Conservation (phyloP, 2,797 vertebrate genomes). For the Staurois parvus region DNA sequence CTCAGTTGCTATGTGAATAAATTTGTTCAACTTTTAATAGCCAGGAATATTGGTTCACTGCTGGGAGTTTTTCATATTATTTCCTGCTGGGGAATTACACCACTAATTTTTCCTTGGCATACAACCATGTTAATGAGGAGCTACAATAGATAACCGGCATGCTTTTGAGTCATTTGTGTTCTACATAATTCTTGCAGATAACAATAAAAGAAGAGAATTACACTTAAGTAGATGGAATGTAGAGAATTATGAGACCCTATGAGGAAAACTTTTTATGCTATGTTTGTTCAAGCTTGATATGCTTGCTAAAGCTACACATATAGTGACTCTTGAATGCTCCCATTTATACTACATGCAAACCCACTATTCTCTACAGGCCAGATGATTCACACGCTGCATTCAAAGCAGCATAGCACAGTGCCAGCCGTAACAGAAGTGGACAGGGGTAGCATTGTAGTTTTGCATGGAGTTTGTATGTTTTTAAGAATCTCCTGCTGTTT, state of each 20-base stretch:
- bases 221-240: slow-evolving; percentile 13
- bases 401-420: too few relatives aligned
- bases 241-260: background rate
- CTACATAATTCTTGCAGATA: slow-evolving; percentile 20
- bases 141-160: slow-evolving; percentile 33
- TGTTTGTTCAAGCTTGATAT: background rate
- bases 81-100: slow-evolving; percentile 58
- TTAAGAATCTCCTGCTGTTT: too few relatives aligned
- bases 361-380: background rate
- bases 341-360: background rate
- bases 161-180: slow-evolving; percentile 10
- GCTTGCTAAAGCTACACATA: background rate
- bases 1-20: slow-evolving; percentile 59
- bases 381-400: too few relatives aligned
- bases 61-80: slow-evolving; percentile 66
- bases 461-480: too few relatives aligned
- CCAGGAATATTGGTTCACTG: slow-evolving; percentile 59
- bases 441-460: too few relatives aligned
- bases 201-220: slow-evolving; percentile 24
- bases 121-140: slow-evolving; percentile 55
- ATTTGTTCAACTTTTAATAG: slow-evolving; percentile 67
- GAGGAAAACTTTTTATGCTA: background rate
- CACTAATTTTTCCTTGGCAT: slow-evolving; percentile 58
- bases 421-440: too few relatives aligned
- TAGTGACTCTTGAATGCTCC: too few relatives aligned